Percentiles rank a stretch among this genome's conserved stretches.
phyloP scores from a whole-genome alignment of 2,113 vertebrate genomes.

The Actenoides lindsayi region DNA sequence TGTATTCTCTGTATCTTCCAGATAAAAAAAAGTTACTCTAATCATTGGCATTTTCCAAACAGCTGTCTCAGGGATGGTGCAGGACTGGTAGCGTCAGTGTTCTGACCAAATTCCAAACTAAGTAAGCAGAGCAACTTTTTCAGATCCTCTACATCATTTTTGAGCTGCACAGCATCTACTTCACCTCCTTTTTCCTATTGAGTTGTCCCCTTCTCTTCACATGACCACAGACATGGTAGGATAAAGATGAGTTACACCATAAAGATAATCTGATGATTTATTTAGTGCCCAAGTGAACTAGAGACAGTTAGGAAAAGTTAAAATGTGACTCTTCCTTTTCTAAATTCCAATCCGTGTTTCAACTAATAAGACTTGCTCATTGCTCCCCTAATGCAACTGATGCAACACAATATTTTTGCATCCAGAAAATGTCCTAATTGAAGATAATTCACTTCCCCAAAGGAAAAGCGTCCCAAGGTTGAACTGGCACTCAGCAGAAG shows the following conservation, averaged over 20 bases:
- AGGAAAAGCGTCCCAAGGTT: neutral
- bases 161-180: neutral
- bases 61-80: neutral
- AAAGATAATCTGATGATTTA: neutral
- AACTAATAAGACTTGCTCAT: neutral
- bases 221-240: neutral
- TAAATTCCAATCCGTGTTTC: neutral
- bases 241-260: neutral
- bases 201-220: neutral
- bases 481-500: neutral
- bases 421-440: neutral
- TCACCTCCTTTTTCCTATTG: neutral
- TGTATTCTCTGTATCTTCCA: neutral
- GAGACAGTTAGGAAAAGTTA: neutral
- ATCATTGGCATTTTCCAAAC: neutral
- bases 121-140: neutral
- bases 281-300: neutral
- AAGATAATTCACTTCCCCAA: neutral
- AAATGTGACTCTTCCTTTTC: neutral
- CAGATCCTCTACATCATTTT: neutral
- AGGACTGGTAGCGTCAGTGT: neutral
- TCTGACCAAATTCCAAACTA: neutral
- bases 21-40: neutral
- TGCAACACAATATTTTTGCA: neutral
- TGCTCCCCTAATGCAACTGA: neutral